phyloP scores from a whole-genome alignment of 2,888 invertebrate genomes.

The Osmoderma eremita region DNA sequence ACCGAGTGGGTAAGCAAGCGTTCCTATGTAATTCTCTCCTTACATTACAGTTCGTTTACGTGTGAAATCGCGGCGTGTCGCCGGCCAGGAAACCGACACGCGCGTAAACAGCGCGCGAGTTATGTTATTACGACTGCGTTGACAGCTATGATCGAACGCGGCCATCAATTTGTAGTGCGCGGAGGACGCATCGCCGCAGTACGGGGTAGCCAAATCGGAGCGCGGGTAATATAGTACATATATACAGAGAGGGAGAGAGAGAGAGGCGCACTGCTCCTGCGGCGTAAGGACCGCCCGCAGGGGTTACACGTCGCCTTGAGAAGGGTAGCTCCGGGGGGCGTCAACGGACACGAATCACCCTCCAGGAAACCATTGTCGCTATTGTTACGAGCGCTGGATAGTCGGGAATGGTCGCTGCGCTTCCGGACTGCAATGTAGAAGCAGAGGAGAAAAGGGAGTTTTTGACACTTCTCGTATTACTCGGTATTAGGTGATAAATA shows the following conservation, averaged over 20 bases:
- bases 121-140: slow-evolving; percentile 48
- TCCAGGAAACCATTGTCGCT: slow-evolving; percentile 44
- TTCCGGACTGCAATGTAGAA: neutral
- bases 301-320: slow-evolving; percentile 46
- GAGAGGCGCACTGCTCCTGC: neutral
- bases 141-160: slow-evolving; percentile 50
- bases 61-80: slow-evolving; percentile 44
- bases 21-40: neutral
- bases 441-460: neutral
- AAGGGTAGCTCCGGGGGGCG: slow-evolving; percentile 46
- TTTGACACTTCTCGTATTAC: neutral
- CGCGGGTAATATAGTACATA: too few relatives aligned
- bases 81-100: slow-evolving; percentile 43
- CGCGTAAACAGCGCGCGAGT: slow-evolving; percentile 42
- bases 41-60: slow-evolving; percentile 27
- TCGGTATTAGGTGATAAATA: too few relatives aligned
- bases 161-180: slow-evolving; percentile 48
- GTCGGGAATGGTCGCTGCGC: neutral
- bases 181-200: neutral
- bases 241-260: neutral
- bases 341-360: slow-evolving; percentile 44
- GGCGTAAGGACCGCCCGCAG: slow-evolving; percentile 41
- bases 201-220: slow-evolving; percentile 14
- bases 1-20: neutral
- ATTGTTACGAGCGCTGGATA: slow-evolving; percentile 39